Conservation (phyloP, 1,140 invertebrate species). For the Marisa cornuarietis region DNA sequence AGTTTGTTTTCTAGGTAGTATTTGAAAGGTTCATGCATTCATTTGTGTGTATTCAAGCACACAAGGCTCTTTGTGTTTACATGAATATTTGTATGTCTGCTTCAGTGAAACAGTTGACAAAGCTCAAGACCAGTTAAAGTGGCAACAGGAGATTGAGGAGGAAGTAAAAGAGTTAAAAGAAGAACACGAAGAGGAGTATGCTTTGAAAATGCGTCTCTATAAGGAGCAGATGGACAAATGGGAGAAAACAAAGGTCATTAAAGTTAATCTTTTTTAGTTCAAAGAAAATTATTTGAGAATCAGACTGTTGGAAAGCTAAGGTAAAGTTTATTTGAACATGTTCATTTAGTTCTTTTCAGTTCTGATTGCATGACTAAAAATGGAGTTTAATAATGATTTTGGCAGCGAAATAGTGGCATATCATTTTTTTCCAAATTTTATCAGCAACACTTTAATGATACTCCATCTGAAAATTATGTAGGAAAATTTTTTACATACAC, state of each 20-base stretch:
- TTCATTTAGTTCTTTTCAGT: no score
- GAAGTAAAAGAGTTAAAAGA: constrained; percentile 68
- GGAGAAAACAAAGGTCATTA: constrained; percentile 54
- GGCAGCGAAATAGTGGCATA: no score
- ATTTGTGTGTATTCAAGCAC: not conserved
- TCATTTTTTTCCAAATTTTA: no score
- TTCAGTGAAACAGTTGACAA: constrained; percentile 62
- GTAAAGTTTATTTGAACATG: no score
- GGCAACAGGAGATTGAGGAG: constrained; percentile 67
- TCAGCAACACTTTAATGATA: no score
- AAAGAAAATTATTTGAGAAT: not conserved
- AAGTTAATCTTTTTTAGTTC: not conserved
- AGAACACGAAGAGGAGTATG: constrained; percentile 62
- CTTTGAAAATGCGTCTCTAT: constrained; percentile 57
- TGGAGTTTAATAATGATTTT: no score
- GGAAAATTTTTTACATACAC: no score
- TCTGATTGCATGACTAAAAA: no score
- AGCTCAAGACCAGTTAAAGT: constrained; percentile 58
- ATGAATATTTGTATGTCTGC: not conserved
- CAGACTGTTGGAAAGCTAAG: no score
- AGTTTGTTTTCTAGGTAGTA: not conserved
- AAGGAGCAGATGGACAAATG: constrained; percentile 61
- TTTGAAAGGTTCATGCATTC: not conserved
- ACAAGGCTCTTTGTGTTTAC: not conserved
- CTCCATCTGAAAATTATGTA: no score